phyloP scores from a whole-genome alignment of 1,140 invertebrate species.

The Hetaerina americana region DNA sequence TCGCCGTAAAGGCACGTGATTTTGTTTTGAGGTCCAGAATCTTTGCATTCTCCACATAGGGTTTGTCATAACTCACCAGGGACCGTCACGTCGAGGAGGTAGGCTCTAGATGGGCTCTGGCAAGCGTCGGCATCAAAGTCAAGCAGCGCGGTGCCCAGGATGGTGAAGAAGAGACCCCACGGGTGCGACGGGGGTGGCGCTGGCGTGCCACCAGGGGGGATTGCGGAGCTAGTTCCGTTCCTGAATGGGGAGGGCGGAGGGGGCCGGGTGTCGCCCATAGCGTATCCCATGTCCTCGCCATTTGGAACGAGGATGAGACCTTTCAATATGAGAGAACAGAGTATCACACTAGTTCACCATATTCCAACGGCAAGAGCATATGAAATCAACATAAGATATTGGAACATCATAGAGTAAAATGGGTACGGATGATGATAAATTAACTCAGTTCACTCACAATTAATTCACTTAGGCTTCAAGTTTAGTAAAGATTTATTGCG shows the following conservation, averaged over 20 bases:
- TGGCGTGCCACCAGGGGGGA: neutral
- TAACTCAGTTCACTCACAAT: too few species aligned
- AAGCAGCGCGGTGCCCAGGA: constrained; percentile 81
- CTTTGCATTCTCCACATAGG: neutral
- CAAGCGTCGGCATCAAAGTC: constrained; percentile 95
- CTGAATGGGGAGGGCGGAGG: constrained; percentile 13
- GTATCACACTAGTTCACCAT: too few species aligned
- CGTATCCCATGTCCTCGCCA: constrained; percentile 67
- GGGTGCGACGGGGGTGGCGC: constrained; percentile 35
- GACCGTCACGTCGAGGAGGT: constrained; percentile 81
- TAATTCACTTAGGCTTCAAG: too few species aligned
- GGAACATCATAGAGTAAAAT: too few species aligned
- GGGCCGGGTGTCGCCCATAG: constrained; percentile 53
- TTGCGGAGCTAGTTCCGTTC: neutral
- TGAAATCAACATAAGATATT: too few species aligned
- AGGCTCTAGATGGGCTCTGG: constrained; percentile 84
- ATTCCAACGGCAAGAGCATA: too few species aligned
- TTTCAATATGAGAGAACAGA: too few species aligned
- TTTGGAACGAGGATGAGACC: constrained; percentile 82
- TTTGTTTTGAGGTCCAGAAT: constrained; percentile 2
- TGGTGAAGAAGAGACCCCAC: constrained; percentile 84
- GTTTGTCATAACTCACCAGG: constrained; percentile 47
- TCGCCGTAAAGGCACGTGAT: neutral
- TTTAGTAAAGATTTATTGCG: too few species aligned
- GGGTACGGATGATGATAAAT: too few species aligned